Evolutionary conservation across 2,797 vertebrate species (phyloP).

Genomic region (Macroramphosus scolopax): DNA sequence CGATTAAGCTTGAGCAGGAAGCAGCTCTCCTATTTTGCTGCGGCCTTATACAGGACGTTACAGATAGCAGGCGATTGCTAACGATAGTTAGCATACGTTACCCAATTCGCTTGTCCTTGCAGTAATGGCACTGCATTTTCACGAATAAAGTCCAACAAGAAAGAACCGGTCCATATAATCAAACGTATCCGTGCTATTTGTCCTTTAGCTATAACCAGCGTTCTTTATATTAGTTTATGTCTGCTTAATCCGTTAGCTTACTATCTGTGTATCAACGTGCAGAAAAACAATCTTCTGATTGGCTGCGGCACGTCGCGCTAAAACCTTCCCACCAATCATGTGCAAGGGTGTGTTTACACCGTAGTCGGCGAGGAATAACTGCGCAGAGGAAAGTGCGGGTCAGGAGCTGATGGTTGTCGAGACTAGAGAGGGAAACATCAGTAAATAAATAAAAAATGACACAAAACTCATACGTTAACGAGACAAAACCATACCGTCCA

Average conservation of each 20-base stretch:
- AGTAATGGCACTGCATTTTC: slow-evolving; percentile 21
- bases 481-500: no score
- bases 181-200: neutral
- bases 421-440: no score
- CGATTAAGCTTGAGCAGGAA: slow-evolving; percentile 46
- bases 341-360: slow-evolving; percentile 57
- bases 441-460: no score
- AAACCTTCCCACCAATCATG: slow-evolving; percentile 72
- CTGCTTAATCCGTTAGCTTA: slow-evolving; percentile 71
- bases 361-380: slow-evolving; percentile 13
- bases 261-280: slow-evolving; percentile 64
- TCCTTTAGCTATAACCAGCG: neutral
- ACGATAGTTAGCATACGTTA: slow-evolving; percentile 54
- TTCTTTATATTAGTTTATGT: slow-evolving; percentile 63
- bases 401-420: no score
- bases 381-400: slow-evolving; percentile 37
- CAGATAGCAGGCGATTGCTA: slow-evolving; percentile 58
- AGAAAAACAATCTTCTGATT: slow-evolving; percentile 80
- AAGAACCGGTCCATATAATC: neutral
- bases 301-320: slow-evolving; percentile 75
- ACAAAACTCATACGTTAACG: no score
- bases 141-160: slow-evolving; percentile 1
- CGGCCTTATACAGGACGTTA: slow-evolving; percentile 57
- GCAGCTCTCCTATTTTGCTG: slow-evolving; percentile 38
- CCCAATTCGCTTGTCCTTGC: slow-evolving; percentile 31